Conservation (phyloP, 2,113 vertebrate species). For the Hydrolagus affinis region DNA sequence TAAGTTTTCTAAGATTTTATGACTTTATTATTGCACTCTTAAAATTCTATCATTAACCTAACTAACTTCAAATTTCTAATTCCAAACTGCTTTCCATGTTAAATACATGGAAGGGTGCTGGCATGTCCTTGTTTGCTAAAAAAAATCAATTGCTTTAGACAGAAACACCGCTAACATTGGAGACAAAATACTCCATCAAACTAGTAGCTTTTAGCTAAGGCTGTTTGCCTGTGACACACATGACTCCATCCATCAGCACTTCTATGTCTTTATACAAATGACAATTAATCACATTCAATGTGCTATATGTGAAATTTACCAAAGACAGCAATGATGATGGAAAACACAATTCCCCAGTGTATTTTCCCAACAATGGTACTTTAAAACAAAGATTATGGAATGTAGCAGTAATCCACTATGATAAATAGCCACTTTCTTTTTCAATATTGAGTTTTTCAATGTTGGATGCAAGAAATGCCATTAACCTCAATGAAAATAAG, state of each 20-base stretch:
- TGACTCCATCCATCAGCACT: background rate
- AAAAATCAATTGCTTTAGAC: conserved; percentile 3
- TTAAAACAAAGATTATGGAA: too few relatives aligned
- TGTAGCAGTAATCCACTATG: too few relatives aligned
- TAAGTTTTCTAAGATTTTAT: too few relatives aligned
- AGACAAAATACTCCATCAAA: conserved; percentile 7
- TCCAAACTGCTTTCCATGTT: conserved; percentile 25
- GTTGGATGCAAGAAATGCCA: too few relatives aligned
- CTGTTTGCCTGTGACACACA: conserved; percentile 20
- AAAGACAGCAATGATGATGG: conserved; percentile 7
- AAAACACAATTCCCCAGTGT: conserved; percentile 20
- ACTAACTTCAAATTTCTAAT: too few relatives aligned
- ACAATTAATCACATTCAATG: conserved; percentile 32
- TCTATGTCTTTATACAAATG: conserved; percentile 13
- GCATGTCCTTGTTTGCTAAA: background rate
- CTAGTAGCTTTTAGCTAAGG: conserved; percentile 17
- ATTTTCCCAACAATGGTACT: too few relatives aligned
- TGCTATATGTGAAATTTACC: conserved; percentile 22
- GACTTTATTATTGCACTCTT: too few relatives aligned
- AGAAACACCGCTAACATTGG: background rate
- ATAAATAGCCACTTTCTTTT: too few relatives aligned
- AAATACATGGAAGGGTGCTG: background rate
- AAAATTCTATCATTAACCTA: too few relatives aligned
- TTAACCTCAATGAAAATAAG: too few relatives aligned
- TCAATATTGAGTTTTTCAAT: too few relatives aligned